phyloP scores from a whole-genome alignment of 1,140 invertebrate genomes.

The Chironomus tepperi region DNA sequence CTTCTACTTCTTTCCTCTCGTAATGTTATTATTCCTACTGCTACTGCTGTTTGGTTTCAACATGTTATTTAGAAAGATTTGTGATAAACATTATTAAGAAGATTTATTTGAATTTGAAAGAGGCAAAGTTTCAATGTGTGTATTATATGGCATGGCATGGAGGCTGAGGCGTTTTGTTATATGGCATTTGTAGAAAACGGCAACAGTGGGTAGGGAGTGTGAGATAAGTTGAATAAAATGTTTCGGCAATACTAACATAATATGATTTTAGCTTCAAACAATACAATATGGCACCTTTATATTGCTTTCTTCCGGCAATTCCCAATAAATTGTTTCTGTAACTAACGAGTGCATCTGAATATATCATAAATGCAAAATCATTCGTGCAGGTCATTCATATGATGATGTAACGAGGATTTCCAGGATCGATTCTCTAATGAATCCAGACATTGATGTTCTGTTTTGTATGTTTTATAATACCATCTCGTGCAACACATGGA shows the following conservation, averaged over 20 bases:
- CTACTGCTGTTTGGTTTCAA: not conserved
- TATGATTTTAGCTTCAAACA: not conserved
- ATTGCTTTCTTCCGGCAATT: not conserved
- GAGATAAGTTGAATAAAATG: not conserved
- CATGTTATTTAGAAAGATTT: slow-evolving; percentile 17
- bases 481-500: no score
- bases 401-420: no score
- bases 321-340: not conserved
- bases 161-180: not conserved
- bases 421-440: no score
- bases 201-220: not conserved
- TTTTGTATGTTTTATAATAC: no score
- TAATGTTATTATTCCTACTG: not conserved
- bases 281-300: slow-evolving; percentile 2
- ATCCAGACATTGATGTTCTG: no score
- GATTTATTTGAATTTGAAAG: slow-evolving; percentile 15
- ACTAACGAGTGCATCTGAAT: no score
- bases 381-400: no score
- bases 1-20: no score
- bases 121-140: not conserved
- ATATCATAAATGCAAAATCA: no score
- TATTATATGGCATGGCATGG: not conserved
- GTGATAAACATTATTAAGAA: slow-evolving; percentile 21
- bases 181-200: not conserved
- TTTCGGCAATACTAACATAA: not conserved